Conservation (phyloP, 2,888 invertebrate species). For the Rhyacophila evoluta region DNA sequence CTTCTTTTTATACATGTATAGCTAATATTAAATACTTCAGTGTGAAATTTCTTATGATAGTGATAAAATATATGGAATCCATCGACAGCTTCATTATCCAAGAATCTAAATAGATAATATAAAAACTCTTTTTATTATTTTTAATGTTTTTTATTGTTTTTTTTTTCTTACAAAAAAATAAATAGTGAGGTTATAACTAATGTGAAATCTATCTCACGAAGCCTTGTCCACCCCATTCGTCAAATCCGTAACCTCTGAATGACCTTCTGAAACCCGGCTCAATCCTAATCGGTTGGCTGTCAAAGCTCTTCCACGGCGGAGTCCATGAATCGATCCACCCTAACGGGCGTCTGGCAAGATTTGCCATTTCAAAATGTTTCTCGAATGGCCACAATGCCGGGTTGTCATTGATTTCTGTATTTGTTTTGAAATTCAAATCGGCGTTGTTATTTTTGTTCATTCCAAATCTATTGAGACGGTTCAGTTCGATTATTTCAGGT, state of each 20-base stretch:
- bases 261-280: constrained; percentile 42
- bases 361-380: neutral
- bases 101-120: no score
- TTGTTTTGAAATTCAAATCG: neutral
- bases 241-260: constrained; percentile 49
- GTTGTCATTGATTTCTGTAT: neutral
- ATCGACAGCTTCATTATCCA: no score
- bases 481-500: neutral
- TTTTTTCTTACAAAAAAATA: constrained; percentile 23
- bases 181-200: neutral
- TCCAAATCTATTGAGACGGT: neutral
- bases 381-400: neutral
- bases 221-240: constrained; percentile 51
- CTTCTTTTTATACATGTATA: no score
- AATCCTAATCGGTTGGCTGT: constrained; percentile 41
- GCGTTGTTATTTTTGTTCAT: neutral
- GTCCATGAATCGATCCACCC: constrained; percentile 35
- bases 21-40: no score
- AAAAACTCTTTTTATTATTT: no score
- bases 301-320: constrained; percentile 45
- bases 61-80: no score
- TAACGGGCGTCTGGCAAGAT: neutral
- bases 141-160: neutral
- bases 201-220: neutral
- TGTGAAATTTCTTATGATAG: no score